Evolutionary conservation across 2,797 vertebrate genomes (phyloP), one percentile per base, ranked within the genome.

Genomic region (Nothura maculosa): DNA sequence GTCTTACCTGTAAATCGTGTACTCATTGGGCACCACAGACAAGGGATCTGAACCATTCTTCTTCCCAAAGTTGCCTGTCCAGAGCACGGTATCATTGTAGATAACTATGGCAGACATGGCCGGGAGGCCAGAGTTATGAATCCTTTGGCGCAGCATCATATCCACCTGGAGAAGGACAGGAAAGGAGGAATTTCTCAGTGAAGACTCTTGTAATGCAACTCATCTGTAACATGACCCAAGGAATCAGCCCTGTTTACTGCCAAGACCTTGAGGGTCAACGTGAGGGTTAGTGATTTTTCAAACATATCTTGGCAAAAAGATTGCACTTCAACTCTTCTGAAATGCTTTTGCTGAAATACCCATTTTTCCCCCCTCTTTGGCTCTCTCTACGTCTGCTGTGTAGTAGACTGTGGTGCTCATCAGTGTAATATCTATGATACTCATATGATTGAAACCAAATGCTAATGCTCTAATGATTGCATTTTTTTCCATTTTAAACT

Each of bases 41-140:
- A 96, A 81, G 0, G 98, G 98, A 79, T 99, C 98, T 0, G 98
- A 99, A 78, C 93, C 78, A 2, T 99, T 99, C 93, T 96, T 99
- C 96, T 95, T 99, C 6, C 99, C 99, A 0, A 99, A 99, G 97
- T 99, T 99, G 12, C 99, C 99, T 0, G 99, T 99, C 99, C 99
- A 99, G 88, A 99, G 97, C 74, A 99, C 98, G 0, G 99, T 99
- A 96, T 99, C 99, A 0, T 99, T 99, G 95, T 99, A 98, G 91
- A 99, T 97, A 22, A 99, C 98, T 2, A 99, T 99, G 42, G 99
- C 99, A 0, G 99, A 99, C 95, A 99, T 89, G 57, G 99, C 98
- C 0, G 99, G 98, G 36, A 99, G 98, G 57, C 98, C 98, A 0
- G 98, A 94, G 19, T 94, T 96, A 36, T 98, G 98, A 82, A 99